Conservation (phyloP, 2,113 vertebrate genomes). For the Reinhardtius hippoglossoides region DNA sequence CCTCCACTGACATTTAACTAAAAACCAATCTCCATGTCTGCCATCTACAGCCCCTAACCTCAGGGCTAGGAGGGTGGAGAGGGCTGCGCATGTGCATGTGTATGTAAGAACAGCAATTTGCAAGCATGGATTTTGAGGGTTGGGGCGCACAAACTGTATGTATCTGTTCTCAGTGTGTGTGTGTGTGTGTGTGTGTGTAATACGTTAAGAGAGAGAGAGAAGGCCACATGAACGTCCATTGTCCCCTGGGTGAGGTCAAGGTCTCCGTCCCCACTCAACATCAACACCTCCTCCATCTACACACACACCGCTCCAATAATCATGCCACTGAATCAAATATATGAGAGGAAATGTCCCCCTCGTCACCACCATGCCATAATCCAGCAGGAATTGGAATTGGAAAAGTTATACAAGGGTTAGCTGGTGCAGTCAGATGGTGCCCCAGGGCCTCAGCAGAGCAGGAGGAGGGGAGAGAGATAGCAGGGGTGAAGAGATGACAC, state of each 20-base stretch:
- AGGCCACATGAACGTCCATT: slow-evolving; percentile 49
- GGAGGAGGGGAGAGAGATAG: slow-evolving; percentile 71
- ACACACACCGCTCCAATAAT: slow-evolving; percentile 81
- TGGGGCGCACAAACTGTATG: slow-evolving; percentile 3
- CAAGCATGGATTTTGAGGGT: slow-evolving; percentile 42
- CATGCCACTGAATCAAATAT: slow-evolving; percentile 89
- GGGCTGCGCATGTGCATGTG: slow-evolving; percentile 25
- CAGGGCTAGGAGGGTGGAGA: slow-evolving; percentile 56
- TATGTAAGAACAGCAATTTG: slow-evolving; percentile 33
- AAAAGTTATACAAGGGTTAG: slow-evolving; percentile 92
- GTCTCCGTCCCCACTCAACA: slow-evolving; percentile 66
- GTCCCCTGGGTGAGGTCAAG: slow-evolving; percentile 77
- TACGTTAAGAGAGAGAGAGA: background rate
- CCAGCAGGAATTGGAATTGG: slow-evolving; percentile 88
- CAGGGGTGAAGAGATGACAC: slow-evolving; percentile 56
- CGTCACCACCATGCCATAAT: slow-evolving; percentile 82
- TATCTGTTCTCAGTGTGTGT: slow-evolving; percentile 4
- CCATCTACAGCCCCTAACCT: slow-evolving; percentile 75
- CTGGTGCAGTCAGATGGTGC: slow-evolving; percentile 87
- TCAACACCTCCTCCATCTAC: slow-evolving; percentile 57
- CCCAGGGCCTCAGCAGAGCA: slow-evolving; percentile 85
- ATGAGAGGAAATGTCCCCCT: slow-evolving; percentile 82
- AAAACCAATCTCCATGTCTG: slow-evolving; percentile 84
- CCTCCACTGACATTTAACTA: slow-evolving; percentile 87
- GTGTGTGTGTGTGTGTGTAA: slow-evolving; percentile 14